Conservation (phyloP, 1,140 invertebrate species). For the Gerris buenoi region DNA sequence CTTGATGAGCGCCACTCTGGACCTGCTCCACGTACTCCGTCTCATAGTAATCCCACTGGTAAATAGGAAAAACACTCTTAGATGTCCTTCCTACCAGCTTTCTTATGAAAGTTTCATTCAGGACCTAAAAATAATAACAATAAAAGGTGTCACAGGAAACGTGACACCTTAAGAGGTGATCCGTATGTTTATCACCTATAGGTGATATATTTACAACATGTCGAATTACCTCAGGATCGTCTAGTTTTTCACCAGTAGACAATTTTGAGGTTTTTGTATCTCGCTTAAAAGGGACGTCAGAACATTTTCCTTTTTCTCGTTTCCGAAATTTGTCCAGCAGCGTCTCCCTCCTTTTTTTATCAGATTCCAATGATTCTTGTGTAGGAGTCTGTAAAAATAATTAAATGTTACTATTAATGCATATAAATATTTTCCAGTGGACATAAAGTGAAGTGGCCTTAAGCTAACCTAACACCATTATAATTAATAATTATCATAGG, state of each 20-base stretch:
- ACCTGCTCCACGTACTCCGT: background rate
- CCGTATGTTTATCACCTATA: no score
- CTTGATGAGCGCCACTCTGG: background rate
- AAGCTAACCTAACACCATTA: no score
- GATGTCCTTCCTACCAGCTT: background rate
- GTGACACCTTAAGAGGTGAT: no score
- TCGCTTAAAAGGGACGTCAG: background rate
- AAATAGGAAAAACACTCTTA: background rate
- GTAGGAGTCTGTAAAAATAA: no score
- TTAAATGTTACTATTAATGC: no score
- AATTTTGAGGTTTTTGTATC: background rate
- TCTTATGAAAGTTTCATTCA: background rate
- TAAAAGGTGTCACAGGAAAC: no score
- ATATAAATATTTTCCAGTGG: no score
- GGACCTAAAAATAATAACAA: no score
- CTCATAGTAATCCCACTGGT: background rate
- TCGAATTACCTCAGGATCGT: background rate
- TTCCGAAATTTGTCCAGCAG: background rate
- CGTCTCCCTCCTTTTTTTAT: background rate
- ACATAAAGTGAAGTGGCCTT: no score
- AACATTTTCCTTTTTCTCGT: background rate
- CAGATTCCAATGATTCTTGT: background rate
- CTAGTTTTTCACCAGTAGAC: background rate
- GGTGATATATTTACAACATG: no score
- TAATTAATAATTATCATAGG: no score